Evolutionary conservation across 2,113 vertebrate species (phyloP).

Genomic region (Oceanites oceanicus): DNA sequence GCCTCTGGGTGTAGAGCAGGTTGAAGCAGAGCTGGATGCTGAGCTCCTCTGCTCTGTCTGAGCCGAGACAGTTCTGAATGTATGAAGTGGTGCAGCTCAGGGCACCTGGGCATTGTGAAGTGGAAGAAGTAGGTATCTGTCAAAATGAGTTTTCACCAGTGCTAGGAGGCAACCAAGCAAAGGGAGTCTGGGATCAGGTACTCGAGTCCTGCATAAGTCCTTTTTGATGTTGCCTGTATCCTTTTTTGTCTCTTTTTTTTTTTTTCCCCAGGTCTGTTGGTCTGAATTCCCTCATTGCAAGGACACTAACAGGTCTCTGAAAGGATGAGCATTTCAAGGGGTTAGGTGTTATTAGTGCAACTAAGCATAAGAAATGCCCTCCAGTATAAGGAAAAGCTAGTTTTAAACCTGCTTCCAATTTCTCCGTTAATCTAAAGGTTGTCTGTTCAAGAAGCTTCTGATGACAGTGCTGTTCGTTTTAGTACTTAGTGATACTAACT

Average conservation of each 20-base stretch:
- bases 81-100: neutral
- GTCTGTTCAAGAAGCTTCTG: neutral
- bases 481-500: neutral
- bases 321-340: neutral
- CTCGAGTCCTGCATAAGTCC: neutral
- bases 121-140: neutral
- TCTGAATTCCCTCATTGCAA: neutral
- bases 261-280: neutral
- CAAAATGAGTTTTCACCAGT: neutral
- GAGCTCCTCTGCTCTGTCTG: neutral
- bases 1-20: neutral
- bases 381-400: neutral
- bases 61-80: neutral
- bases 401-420: neutral
- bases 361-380: neutral
- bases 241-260: fast-evolving
- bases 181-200: neutral
- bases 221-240: neutral
- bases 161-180: neutral
- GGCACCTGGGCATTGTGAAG: neutral
- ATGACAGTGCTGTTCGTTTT: neutral
- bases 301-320: neutral
- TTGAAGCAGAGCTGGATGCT: neutral
- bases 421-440: neutral
- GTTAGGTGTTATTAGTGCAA: neutral